phyloP scores from a whole-genome alignment of 2,113 vertebrate genomes.

The Numida meleagris region DNA sequence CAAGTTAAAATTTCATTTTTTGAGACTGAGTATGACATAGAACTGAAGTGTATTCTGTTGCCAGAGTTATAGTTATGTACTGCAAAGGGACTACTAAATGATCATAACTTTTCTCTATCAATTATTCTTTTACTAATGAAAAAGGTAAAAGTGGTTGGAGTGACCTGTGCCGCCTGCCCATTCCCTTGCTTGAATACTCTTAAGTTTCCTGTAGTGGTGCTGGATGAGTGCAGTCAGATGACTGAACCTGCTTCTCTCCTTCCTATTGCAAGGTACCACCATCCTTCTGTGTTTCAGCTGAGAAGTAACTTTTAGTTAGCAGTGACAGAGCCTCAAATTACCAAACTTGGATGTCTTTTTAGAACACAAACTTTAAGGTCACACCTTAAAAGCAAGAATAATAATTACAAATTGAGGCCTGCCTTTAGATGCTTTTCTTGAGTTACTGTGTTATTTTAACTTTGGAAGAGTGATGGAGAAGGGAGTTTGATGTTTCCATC shows the following conservation, averaged over 20 bases:
- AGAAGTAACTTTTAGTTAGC: background rate
- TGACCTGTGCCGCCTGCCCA: constrained; percentile 82
- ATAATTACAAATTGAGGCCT: background rate
- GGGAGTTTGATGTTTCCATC: background rate
- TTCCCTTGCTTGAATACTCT: constrained; percentile 78
- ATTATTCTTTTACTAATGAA: fast-evolving
- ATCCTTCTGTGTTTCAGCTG: background rate
- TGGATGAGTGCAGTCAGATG: constrained; percentile 85
- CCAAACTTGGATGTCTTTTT: background rate
- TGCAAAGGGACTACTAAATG: background rate
- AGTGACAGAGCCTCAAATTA: background rate
- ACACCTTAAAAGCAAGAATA: background rate
- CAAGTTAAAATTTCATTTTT: background rate
- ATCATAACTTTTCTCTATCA: background rate
- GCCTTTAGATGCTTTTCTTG: background rate
- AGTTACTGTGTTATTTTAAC: background rate
- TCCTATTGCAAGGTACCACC: constrained; percentile 80
- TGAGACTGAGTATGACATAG: background rate
- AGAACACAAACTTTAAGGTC: fast-evolving
- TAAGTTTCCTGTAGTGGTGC: constrained; percentile 80
- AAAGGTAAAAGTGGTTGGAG: constrained; percentile 81
- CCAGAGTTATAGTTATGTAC: fast-evolving
- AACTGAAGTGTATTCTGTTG: background rate
- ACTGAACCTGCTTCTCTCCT: constrained; percentile 83
- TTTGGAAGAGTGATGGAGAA: background rate